Conservation (phyloP, 2,888 invertebrate species). For the Hirtodrosophila confusa region DNA sequence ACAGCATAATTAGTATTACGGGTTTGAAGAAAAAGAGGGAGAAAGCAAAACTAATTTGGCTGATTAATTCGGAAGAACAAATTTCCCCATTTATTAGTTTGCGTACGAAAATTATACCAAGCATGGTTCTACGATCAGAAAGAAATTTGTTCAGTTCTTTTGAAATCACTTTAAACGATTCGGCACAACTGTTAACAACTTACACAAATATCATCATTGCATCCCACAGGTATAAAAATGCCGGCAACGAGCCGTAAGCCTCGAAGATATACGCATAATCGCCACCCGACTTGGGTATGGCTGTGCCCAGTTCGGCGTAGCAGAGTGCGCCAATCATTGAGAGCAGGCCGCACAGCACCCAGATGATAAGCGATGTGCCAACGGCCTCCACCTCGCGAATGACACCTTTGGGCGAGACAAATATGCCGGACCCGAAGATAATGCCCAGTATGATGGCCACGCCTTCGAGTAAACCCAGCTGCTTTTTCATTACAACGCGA, state of each 20-base stretch:
- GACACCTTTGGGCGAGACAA: slow-evolving; percentile 97
- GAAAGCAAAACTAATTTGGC: no score
- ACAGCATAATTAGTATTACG: no score
- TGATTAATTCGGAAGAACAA: no score
- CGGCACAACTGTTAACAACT: slow-evolving; percentile 83
- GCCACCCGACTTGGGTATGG: slow-evolving; percentile 96
- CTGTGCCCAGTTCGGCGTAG: slow-evolving; percentile 95
- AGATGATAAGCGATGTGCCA: slow-evolving; percentile 93
- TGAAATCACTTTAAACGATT: no score
- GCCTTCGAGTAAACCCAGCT: slow-evolving; percentile 94
- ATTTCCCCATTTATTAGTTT: no score
- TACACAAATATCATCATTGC: slow-evolving; percentile 98
- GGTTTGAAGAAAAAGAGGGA: no score
- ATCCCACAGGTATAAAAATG: slow-evolving; percentile 98
- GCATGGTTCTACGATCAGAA: no score
- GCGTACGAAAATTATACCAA: no score
- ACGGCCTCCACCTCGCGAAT: slow-evolving; percentile 95
- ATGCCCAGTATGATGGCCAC: slow-evolving; percentile 97
- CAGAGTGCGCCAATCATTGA: slow-evolving; percentile 97
- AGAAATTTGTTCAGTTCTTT: no score
- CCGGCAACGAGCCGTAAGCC: slow-evolving; percentile 95
- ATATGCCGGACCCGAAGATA: slow-evolving; percentile 98
- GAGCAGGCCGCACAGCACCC: slow-evolving; percentile 94
- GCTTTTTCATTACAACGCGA: slow-evolving; percentile 92
- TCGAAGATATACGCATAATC: slow-evolving; percentile 98